Evolutionary conservation across 53 echinoderm and acorn worm species (phyloP), one percentile per base, ranked within the genome.

Genomic region (Echinarachnius parma): DNA sequence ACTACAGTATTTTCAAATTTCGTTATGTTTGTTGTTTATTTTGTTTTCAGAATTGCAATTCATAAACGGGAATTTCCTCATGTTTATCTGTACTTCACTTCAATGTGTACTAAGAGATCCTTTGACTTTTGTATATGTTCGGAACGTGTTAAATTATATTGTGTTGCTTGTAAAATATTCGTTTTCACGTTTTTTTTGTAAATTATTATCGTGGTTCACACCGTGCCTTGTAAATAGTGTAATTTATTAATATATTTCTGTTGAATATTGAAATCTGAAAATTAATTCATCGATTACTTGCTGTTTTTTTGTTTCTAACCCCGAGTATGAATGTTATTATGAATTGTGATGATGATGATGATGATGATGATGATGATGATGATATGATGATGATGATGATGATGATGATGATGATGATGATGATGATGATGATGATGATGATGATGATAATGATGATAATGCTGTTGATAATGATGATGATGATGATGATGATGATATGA

Each of bases 241-340:
- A 68, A 68, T 50, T 68, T 52, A 68, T 50, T 68, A 68, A 68
- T 68, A 22, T 47, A 68, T 52, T 49, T 68, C 68, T 68, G 68
- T 52, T 68, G 52, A 52, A 32, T 50, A 52, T 65, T 16, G 4
- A 59, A 24, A 47, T 15, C 5, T 46, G 44, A 9, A 19, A 39
- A 21, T 22, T 62, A 3, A 37, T 21, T 9, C 7, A 39, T n/a
- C n/a, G n/a, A 39, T 7, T 39, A 39, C 7, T 39, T 13, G 13
- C 13, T 39, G 39, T 39, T 39, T 39, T 39, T 13, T 13, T 39
- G 39, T 9, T 7, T 39, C 13, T 13, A 39, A 39, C 39, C 39
- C 7, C 7, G 39, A n/a, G n/a, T n/a, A n/a, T n/a, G n/a, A 28
- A 28, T 9, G 9, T 0, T 58, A 18, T 9, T 49, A 19, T 10